Evolutionary conservation across 2,888 invertebrate genomes (phyloP), one percentile per base, ranked within the genome.

Genomic region (Sialis lutaria): DNA sequence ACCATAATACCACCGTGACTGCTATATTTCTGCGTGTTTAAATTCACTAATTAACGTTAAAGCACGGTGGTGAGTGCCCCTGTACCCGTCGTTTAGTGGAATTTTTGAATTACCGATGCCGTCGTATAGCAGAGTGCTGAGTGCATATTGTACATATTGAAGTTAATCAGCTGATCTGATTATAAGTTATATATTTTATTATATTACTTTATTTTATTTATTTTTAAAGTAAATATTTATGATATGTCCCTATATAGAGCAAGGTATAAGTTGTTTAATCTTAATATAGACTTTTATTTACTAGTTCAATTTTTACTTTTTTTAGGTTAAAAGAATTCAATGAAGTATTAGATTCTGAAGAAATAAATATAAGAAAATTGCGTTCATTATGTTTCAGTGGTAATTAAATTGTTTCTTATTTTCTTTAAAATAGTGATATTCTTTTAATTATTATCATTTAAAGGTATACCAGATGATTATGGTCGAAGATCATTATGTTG

Each of bases 391-490:
- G 87, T 55, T 90, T 89, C 59, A 79, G 84, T 67, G 90, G 90
- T 89, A 70, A 64, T 63, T 55, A 7, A 42, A 35, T 42, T 13
- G 7, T 12, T 30, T 8, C 10, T 31, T 13, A 39, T 32, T 39
- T 45, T 9, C 9, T 2, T 8, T 10, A 40, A 45, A 5, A 33
- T 1, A 7, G 31, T 34, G 10, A 12, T 10, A 35, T 13, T 35
- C 12, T n/a, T 34, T 40, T 9, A 5, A 33, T 41, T n/a, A 32
- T 30, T 45, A 6, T 40, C 33, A 42, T 51, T 59, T 60, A 48
- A 56, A 90, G 91, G 92, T 46, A 81, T 92, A 56, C 91, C 92
- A 1, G 91, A 91, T 61, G 88, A 87, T 55, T 80, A 79, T 54
- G 86, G 89, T 1, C 69, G 82, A 50, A 72, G 93, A 46, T 76